Evolutionary conservation across 2,797 vertebrate genomes (phyloP).

Genomic region (Lates japonicus): DNA sequence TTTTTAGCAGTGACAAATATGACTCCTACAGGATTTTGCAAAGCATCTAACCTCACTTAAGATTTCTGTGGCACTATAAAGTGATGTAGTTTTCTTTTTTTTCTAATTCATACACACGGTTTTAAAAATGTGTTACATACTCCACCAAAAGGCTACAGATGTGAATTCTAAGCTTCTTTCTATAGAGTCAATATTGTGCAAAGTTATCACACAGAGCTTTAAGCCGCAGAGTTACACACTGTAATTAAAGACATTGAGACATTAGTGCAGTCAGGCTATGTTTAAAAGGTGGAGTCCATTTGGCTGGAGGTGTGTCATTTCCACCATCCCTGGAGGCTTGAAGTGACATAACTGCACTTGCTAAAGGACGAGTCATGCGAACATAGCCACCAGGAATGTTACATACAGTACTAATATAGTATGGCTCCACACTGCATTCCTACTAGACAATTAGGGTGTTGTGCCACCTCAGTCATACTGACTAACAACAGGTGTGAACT

Average conservation of each 20-base stretch:
- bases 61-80: neutral
- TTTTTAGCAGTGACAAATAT: neutral
- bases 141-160: neutral
- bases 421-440: constrained; percentile 31
- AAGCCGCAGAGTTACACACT: neutral
- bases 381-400: constrained; percentile 40
- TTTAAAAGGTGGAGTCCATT: constrained; percentile 33
- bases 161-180: neutral
- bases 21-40: neutral
- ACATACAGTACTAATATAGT: neutral
- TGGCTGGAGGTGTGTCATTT: constrained; percentile 29
- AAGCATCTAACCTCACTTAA: neutral
- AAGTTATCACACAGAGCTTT: neutral
- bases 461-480: neutral
- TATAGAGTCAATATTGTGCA: neutral
- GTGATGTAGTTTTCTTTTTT: neutral
- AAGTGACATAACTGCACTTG: constrained; percentile 3
- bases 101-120: neutral
- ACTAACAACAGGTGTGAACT: constrained; percentile 33
- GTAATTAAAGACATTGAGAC: neutral
- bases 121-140: neutral
- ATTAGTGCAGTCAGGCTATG: constrained; percentile 5
- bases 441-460: neutral
- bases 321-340: neutral
- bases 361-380: constrained; percentile 11